Percentiles rank a stretch among this genome's conserved stretches.
Evolutionary conservation across 2,888 invertebrate species (phyloP).

Genomic region (Lingula anatina): DNA sequence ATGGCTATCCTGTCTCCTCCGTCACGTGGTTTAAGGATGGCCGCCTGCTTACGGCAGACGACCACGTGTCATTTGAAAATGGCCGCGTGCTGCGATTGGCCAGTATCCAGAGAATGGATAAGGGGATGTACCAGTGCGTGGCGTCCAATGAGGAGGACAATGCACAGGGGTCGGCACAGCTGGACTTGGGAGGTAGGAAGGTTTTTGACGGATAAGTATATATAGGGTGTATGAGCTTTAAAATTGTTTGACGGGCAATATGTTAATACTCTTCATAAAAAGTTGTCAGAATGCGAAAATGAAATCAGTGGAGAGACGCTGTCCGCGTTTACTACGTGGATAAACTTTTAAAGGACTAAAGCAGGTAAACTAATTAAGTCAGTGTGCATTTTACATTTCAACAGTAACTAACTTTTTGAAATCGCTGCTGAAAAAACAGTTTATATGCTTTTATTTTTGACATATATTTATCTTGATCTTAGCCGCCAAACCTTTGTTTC

Average conservation of each 20-base stretch:
- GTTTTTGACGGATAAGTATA: too few relatives aligned
- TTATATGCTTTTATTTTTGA: slow-evolving; percentile 47
- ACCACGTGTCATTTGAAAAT: slow-evolving; percentile 17
- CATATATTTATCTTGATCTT: slow-evolving; percentile 46
- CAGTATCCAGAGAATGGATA: slow-evolving; percentile 76
- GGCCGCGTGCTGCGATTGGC: slow-evolving; percentile 59
- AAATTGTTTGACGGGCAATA: too few relatives aligned
- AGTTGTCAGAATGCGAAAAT: too few relatives aligned
- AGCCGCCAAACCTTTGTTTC: slow-evolving; percentile 86
- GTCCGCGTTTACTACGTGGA: too few relatives aligned
- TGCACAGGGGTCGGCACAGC: slow-evolving; percentile 85
- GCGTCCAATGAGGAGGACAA: slow-evolving; percentile 87
- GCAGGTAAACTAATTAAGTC: too few relatives aligned
- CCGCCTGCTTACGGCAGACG: slow-evolving; percentile 60
- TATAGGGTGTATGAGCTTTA: too few relatives aligned
- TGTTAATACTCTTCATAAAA: too few relatives aligned
- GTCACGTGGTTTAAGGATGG: slow-evolving; percentile 81
- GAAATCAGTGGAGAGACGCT: too few relatives aligned
- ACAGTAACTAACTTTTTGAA: too few relatives aligned
- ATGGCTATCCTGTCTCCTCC: slow-evolving; percentile 77
- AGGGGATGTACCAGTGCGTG: slow-evolving; percentile 89
- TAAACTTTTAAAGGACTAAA: too few relatives aligned
- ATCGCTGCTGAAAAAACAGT: background rate
- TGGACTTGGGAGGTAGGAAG: slow-evolving; percentile 86
- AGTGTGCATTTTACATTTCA: too few relatives aligned